These are phyloP conservation scores for Merops nubicus DNA, from an alignment of 2,113 vertebrate genomes.

Conservation along the genomic window DNA sequence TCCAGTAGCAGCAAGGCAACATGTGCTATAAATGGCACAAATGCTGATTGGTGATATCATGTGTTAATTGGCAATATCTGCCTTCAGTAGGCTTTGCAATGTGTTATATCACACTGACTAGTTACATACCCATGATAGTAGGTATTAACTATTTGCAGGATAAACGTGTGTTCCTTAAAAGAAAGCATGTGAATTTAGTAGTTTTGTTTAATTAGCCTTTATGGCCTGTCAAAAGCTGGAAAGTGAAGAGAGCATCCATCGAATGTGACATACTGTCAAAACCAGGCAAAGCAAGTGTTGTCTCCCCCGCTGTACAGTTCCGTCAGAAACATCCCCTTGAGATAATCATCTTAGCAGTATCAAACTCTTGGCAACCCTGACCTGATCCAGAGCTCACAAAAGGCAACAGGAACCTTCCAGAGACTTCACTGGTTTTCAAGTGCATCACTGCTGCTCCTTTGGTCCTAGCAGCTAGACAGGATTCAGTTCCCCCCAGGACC, in stretches of 20 bases:
- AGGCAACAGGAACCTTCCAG: background rate
- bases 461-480: background rate
- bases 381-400: constrained; percentile 1
- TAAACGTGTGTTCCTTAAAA: constrained; percentile 44
- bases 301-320: background rate
- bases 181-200: constrained; percentile 55
- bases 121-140: constrained; percentile 46
- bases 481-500: background rate
- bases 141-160: constrained; percentile 65
- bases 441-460: background rate
- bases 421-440: background rate
- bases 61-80: constrained; percentile 77
- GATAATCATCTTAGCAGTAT: constrained; percentile 58
- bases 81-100: constrained; percentile 66
- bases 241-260: constrained; percentile 59
- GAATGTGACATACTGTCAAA: constrained; percentile 71
- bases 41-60: constrained; percentile 60
- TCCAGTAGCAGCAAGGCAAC: constrained; percentile 6
- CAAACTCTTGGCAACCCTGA: constrained; percentile 31
- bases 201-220: constrained; percentile 74
- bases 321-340: constrained; percentile 44
- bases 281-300: constrained; percentile 56
- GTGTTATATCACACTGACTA: constrained; percentile 68
- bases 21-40: constrained; percentile 62
- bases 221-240: constrained; percentile 66